Percentiles rank a stretch among this genome's conserved stretches.
phyloP scores from a whole-genome alignment of 2,113 vertebrate genomes.

The Epinephelus fuscoguttatus region DNA sequence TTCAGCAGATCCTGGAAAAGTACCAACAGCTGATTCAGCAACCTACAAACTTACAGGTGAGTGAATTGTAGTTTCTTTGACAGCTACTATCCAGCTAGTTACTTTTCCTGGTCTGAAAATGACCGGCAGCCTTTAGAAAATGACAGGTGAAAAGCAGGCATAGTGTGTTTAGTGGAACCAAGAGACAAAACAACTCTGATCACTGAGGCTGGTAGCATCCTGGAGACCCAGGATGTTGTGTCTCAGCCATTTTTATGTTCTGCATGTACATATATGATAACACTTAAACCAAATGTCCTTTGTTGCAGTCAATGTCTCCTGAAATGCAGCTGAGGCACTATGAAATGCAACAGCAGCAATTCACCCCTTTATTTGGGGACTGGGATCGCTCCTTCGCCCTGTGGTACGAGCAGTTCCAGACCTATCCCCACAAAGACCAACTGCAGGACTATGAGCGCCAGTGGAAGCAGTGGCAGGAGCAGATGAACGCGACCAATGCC shows the following conservation, averaged over 20 bases:
- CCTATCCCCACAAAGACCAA: constrained; percentile 97
- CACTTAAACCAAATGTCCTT: constrained; percentile 5
- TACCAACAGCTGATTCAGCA: constrained; percentile 95
- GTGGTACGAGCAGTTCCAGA: constrained; percentile 95
- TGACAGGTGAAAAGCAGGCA: not conserved
- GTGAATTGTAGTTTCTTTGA: constrained; percentile 9
- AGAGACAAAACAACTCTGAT: not conserved
- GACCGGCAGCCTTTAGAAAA: not conserved
- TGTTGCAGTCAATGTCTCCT: constrained; percentile 90
- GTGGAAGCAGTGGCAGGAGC: constrained; percentile 98
- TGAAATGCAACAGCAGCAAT: constrained; percentile 93
- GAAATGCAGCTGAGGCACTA: constrained; percentile 94
- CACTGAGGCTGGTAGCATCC: not conserved
- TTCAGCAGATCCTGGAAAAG: constrained; percentile 93
- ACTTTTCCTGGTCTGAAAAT: not conserved
- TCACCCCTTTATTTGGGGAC: constrained; percentile 92
- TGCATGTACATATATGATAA: not conserved
- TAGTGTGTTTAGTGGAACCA: not conserved
- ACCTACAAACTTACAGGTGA: constrained; percentile 91
- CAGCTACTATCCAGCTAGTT: not conserved
- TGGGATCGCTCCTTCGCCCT: constrained; percentile 93
- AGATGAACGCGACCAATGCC: constrained; percentile 94
- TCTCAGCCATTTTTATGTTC: not conserved
- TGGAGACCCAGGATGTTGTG: not conserved
- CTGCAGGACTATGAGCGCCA: constrained; percentile 95